Evolutionary conservation across 2,797 vertebrate species (phyloP).

Genomic region (Darevskia nairensis): DNA sequence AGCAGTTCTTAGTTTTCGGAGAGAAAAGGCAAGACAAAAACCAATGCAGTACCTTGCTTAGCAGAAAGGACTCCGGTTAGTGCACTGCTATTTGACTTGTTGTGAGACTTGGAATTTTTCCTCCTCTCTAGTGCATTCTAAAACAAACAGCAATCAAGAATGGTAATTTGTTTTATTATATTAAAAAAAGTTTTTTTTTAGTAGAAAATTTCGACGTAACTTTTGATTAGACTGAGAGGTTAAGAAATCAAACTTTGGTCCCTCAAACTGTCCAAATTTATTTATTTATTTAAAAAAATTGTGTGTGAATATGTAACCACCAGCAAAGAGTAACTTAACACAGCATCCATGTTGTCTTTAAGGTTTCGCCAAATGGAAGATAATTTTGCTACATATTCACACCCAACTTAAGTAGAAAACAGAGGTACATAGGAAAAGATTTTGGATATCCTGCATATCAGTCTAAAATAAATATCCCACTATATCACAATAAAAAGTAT

Average conservation of each 20-base stretch:
- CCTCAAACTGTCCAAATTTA: neutral
- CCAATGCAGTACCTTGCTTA: conserved; percentile 89
- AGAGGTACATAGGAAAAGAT: neutral
- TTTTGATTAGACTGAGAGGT: neutral
- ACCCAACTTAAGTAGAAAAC: neutral
- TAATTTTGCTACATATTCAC: neutral
- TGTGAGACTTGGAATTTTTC: conserved; percentile 88
- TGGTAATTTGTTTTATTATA: neutral
- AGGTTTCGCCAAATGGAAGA: neutral
- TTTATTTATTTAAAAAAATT: neutral
- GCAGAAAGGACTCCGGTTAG: conserved; percentile 96
- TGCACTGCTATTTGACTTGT: conserved; percentile 89
- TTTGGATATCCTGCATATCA: neutral
- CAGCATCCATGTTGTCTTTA: neutral
- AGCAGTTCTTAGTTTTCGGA: conserved; percentile 32
- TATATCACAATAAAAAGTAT: neutral
- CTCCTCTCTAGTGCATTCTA: conserved; percentile 94
- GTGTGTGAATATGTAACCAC: neutral
- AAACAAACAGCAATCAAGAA: conserved; percentile 53
- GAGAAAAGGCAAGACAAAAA: conserved; percentile 2
- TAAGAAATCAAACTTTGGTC: neutral
- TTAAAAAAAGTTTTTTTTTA: neutral
- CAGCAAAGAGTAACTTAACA: neutral
- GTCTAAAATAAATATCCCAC: neutral
- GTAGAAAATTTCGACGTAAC: neutral